These are phyloP conservation scores for Deilephila elpenor DNA, from an alignment of 2,888 invertebrate species.

Conservation along the genomic window DNA sequence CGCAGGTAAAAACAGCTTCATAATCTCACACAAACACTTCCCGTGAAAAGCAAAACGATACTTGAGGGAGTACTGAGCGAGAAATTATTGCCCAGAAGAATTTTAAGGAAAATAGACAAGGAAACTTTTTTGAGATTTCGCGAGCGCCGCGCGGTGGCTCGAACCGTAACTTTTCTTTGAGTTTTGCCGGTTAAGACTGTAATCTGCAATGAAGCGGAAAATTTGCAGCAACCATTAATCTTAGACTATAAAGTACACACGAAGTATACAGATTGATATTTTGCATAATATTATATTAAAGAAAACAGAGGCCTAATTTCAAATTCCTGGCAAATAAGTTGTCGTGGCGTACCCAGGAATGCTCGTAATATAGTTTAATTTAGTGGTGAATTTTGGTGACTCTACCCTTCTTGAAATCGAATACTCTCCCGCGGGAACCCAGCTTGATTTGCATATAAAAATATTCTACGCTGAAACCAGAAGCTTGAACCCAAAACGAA, in stretches of 20 bases:
- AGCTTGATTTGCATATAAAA: slow-evolving; percentile 13
- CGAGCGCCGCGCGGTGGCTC: slow-evolving; percentile 36
- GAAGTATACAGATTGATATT: slow-evolving; percentile 12
- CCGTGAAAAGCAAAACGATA: slow-evolving; percentile 65
- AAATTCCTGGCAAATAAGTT: not conserved
- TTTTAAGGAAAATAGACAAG: slow-evolving; percentile 65
- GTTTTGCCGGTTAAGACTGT: slow-evolving; percentile 39
- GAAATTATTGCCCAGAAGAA: slow-evolving; percentile 67
- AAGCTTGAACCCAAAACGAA: slow-evolving; percentile 1
- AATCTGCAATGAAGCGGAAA: slow-evolving; percentile 47
- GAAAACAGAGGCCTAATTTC: not conserved
- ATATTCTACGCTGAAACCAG: not conserved
- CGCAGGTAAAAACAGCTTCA: slow-evolving; percentile 58
- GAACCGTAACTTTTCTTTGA: slow-evolving; percentile 44
- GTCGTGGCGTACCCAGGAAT: not conserved
- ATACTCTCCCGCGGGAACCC: not conserved
- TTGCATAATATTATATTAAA: not conserved
- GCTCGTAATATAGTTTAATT: not conserved
- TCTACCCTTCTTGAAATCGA: not conserved
- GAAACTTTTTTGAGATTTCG: slow-evolving; percentile 53
- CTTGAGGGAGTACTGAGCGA: slow-evolving; percentile 69
- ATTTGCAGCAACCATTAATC: slow-evolving; percentile 39
- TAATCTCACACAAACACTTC: slow-evolving; percentile 56
- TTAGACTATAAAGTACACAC: not conserved
- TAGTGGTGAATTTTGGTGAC: slow-evolving; percentile 1